Evolutionary conservation across 2,113 vertebrate genomes (phyloP), one percentile per base, ranked within the genome.

Genomic region (Craseonycteris thonglongyai): DNA sequence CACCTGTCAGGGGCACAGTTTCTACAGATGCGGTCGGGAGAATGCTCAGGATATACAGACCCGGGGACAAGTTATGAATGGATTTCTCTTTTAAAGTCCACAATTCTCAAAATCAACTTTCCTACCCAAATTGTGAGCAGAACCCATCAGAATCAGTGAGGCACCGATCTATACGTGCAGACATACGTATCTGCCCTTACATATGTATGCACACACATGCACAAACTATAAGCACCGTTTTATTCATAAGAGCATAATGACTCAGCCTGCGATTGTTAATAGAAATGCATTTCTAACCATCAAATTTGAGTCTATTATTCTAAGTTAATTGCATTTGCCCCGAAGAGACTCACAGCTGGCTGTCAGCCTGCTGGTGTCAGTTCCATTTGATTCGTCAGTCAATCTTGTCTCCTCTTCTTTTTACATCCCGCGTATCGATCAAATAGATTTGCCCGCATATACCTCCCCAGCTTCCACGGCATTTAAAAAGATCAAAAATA

Each of bases 251-350:
- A 98, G 96, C 97, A 98, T 98, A 98, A 98, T 98, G 98, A 98
- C 98, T 98, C 97, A 97, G 97, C 78, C 97, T 97, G 97, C 97
- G 98, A 98, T 98, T 98, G 98, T 98, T 98, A 98, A 98, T 98
- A 98, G 98, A 98, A 98, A 98, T 98, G 98, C 98, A 98, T 98
- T 98, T 98, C 98, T 98, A 98, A 98, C 98, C 98, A 98, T 98
- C 98, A 98, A 97, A 98, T 98, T 98, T 98, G 98, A 98, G 97
- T 98, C 98, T 98, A 98, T 98, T 98, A 98, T 98, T 98, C 98
- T 98, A 98, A 98, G 98, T 99, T 98, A 99, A 99, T 98, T 99
- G 98, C 98, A 98, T 98, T 98, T 99, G 98, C 98, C 98, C 98
- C 98, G 98, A 98, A 98, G 98, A 99, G 98, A 98, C 98, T 98